phyloP scores from a whole-genome alignment of 2,888 invertebrate genomes.

The Oscheius sp. region DNA sequence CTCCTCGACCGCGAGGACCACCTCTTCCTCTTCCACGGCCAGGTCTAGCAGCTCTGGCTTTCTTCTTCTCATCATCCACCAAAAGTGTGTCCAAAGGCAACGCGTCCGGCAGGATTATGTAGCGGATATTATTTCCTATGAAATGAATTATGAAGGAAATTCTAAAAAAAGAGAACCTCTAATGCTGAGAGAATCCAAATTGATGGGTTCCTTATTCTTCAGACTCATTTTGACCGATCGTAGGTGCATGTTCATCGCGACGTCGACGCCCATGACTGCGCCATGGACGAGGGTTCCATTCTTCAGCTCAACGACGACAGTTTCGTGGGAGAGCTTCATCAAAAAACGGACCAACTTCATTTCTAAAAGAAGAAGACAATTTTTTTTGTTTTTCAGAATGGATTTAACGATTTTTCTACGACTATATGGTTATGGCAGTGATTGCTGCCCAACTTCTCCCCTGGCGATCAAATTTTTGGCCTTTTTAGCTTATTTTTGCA shows the following conservation, averaged over 20 bases:
- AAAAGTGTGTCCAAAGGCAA: constrained; percentile 93
- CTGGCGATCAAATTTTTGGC: no score
- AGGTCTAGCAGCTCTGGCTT: constrained; percentile 55
- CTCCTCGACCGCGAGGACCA: constrained; percentile 35
- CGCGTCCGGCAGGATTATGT: constrained; percentile 94
- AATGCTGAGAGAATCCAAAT: constrained; percentile 91
- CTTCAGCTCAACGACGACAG: constrained; percentile 96
- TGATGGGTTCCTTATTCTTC: constrained; percentile 91
- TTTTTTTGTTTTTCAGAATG: no score
- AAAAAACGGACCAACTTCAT: constrained; percentile 81
- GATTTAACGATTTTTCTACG: no score
- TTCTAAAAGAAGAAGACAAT: no score
- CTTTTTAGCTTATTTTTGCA: no score
- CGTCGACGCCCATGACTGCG: constrained; percentile 84
- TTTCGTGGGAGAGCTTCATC: constrained; percentile 99
- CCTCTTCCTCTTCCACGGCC: constrained; percentile 34
- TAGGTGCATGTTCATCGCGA: constrained; percentile 99
- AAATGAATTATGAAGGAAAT: not conserved
- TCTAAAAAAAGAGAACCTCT: constrained; percentile 76
- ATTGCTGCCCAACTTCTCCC: no score
- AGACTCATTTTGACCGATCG: constrained; percentile 97
- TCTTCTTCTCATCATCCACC: constrained; percentile 69
- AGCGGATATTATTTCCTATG: constrained; percentile 73
- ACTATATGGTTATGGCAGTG: no score
- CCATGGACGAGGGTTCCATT: constrained; percentile 85